Percentiles rank a stretch among this genome's conserved stretches.
phyloP scores from a whole-genome alignment of 2,113 vertebrate genomes.

The Melanotaenia duboulayi region DNA sequence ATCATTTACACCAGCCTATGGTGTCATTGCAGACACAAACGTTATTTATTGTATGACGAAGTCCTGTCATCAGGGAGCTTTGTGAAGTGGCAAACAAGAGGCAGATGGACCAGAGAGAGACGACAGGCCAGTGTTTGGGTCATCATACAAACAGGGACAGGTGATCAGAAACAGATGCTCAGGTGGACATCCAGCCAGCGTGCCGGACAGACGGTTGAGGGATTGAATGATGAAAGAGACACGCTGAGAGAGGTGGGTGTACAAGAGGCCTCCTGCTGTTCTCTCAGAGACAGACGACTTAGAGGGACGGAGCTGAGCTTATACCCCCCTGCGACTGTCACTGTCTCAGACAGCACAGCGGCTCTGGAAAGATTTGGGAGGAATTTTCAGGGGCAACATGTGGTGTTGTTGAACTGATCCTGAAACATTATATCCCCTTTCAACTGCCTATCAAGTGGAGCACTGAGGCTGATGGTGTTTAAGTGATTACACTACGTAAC shows the following conservation, averaged over 20 bases:
- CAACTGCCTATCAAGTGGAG: conserved; percentile 49
- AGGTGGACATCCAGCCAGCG: conserved; percentile 41
- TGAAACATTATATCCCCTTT: conserved; percentile 57
- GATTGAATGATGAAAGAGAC: conserved; percentile 39
- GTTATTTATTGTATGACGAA: conserved; percentile 14
- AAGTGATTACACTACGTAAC: conserved; percentile 48
- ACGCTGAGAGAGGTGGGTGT: conserved; percentile 37
- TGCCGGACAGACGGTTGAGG: conserved; percentile 28
- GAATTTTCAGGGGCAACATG: conserved; percentile 65
- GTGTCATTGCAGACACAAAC: neutral
- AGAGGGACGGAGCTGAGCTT: conserved; percentile 67
- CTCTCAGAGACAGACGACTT: conserved; percentile 72
- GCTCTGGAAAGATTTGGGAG: conserved; percentile 73
- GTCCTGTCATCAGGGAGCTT: conserved; percentile 11
- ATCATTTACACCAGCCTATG: conserved; percentile 1
- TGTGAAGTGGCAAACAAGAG: conserved; percentile 19
- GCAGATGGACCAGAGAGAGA: conserved; percentile 49
- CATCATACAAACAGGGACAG: conserved; percentile 30
- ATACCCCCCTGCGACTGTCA: conserved; percentile 67
- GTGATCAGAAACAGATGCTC: conserved; percentile 54
- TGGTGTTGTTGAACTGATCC: conserved; percentile 66
- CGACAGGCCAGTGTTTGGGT: conserved; percentile 29
- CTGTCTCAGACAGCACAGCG: conserved; percentile 67
- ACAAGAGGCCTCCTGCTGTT: conserved; percentile 63
- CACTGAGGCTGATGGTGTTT: conserved; percentile 29